Evolutionary conservation across 2,888 invertebrate species (phyloP), one percentile per base, ranked within the genome.

Genomic region (Drosophila pseudotalamancana): DNA sequence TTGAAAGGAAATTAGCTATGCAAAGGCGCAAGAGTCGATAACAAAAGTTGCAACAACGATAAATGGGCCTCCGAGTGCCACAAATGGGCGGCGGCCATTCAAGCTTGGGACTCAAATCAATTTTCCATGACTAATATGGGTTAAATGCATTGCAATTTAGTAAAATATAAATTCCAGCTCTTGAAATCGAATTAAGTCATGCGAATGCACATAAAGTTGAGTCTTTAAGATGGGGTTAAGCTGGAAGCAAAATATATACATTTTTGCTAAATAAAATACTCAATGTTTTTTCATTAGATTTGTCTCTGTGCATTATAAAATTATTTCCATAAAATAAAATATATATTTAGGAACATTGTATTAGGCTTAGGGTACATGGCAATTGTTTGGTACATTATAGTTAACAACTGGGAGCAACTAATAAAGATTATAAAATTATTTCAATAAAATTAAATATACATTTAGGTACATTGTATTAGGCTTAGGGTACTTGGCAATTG

Each of bases 1-100:
- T 81, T 75, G 84, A 86, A 81, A 81, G 88, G 80, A 88, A 88
- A 81, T 81, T 81, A 79, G 88, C 87, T 76, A 55, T 68, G 59
- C 64, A 68, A 74, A 67, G 40, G 70, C 75, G 53, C 56, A 69
- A 50, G 19, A 39, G 39, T 8, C 62, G 65, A 60, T 62, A 84
- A 77, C 70, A 31, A 14, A 31, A 31, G 1, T 25, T 1, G 27
- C 23, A 57, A 12, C 50, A 49, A 37, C 82, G 74, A 61, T 84
- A 65, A 83, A 81, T 71, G 60, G 57, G 31, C 45, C 55, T 54
- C 32, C 40, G 49, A 59, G 57, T 77, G 64, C 78, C 76, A 50
- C 43, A 82, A 81, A 77, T 64, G 78, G 84, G 54, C 39, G 57
- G 6, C 45, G 37, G 25, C 37, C 40, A 34, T 19, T 66, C 50